Base-by-base conservation (phyloP, 2,797 vertebrate genomes). In the Hapalemur alaotrensis region DNA sequence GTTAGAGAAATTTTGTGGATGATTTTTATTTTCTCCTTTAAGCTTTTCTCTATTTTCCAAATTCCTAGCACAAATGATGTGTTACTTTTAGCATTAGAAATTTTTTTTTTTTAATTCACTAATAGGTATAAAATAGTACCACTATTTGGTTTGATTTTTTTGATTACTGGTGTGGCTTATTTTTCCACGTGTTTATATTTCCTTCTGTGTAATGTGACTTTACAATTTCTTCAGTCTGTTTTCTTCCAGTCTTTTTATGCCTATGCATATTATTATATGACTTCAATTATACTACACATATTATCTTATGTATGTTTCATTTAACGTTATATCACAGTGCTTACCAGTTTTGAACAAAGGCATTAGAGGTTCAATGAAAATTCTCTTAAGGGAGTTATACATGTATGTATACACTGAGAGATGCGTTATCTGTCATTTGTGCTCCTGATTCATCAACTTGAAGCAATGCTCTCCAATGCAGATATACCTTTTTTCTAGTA, bases 181-280 rank as follows among this genome's bases (percentile, higher is more conserved):
- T 82, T 72, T 54, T 54, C 18, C 17, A 80, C 7, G 25, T 48
- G 32, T 46, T 59, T 72, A 8, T 52, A 69, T 32, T 70, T 85
- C 14, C 30, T 92, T 59, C 32, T 54, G 43, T 73, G 41, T 81
- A 90, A 70, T 12, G 23, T 59, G n/a, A 89, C 23, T 75, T 59
- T 50, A 25, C 52, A 95, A 73, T 95, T 86, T 95, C 82, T 65
- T 91, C 20, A 86, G 65, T 22, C 23, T 80, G 65, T 65, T 92
- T 92, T 89, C 18, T 70, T 94, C 32, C 41, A 13, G 32, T 17
- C 10, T 61, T 94, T 80, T 70, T 67, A 38, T 38, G 15, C 32
- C 30, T n/a, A 65, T 54, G 79, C 15, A 41, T 30, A 91, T 73
- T 57, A 84, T 80, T 57, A 83, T 3, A 52, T 52, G 48, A 88